Evolutionary conservation across 2,888 invertebrate genomes (phyloP), one percentile per base, ranked within the genome.

Genomic region (Sicus ferrugineus): DNA sequence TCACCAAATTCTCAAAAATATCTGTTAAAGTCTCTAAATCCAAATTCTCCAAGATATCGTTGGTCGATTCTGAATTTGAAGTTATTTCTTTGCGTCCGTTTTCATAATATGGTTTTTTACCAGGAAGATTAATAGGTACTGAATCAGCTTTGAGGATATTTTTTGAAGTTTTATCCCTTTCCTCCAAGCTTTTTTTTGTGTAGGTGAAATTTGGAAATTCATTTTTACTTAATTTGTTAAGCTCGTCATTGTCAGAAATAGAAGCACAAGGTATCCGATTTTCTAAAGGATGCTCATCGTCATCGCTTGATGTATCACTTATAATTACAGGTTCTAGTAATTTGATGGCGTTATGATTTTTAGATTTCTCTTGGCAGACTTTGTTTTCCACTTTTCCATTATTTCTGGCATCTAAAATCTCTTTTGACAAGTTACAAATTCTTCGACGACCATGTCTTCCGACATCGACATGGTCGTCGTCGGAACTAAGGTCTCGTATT

Each of bases 41-140:
- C 65, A 68, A 38, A 9, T 34, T 67, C 28, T 71, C 71, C 26
- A 71, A 69, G 26, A 50, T 30, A 3, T 19, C 7, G 34, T 42
- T 9, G n/a, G 23, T 14, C 31, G 14, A 46, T 30, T 16, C 16
- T 52, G 14, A 28, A 52, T 21, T 46, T 7, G n/a, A 52, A 50
- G 30, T 5, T 50, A 6, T 31, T 31, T n/a, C 1, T 50, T 52
- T 3, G 0, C 16, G 1, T 9, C 14, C 16, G 14, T 23, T 16
- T 50, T 19, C 9, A 9, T 52, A 21, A 34, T n/a, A 5, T 63
- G 9, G 7, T 63, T 5, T 48, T n/a, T 46, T 26, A 9, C n/a
- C 19, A 30, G 19, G 26, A 28, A n/a, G 26, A 26, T 6, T 19
- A 56, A 16, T 2, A 30, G 26, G 3, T 7, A 56, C 16, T 56